Base-by-base conservation (phyloP, 2,113 vertebrate species). In the Colossoma macropomum region DNA sequence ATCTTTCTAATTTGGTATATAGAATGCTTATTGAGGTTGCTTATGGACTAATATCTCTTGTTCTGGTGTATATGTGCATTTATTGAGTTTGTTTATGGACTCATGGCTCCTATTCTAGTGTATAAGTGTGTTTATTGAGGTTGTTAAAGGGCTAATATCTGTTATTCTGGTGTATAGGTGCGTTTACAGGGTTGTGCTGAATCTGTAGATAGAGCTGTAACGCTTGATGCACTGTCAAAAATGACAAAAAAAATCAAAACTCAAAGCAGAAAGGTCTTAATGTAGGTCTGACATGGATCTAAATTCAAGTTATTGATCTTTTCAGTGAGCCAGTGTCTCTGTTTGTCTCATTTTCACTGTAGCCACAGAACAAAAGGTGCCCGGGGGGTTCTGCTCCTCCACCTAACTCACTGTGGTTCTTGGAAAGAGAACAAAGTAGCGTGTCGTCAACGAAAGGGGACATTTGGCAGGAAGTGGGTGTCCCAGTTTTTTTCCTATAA, bases 361-460 rank as follows among this genome's bases (percentile, higher is more conserved):
- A 34, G 41, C 48, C 56, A 30, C 23, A 19, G 27, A 54, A 73
- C 23, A 10, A n/a, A 76, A 3, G 25, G 70, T 45, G 32, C 54
- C 69, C 56, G 23, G 11, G 66, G 73, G 54, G 16, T 45, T 15
- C 32, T 66, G 11, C 19, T 83, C 54, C 45, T 28, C 54, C 34
- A 50, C 32, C 21, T 23, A n/a, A 56, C 68, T 7, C 72, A 48
- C 23, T 68, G 82, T 81, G 19, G 60, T 78, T 84, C 69, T 34
- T 84, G 69, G 68, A 84, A 81, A 81, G 69, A 70, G 48, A 77
- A 68, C 32, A 38, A 59, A 72, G 21, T 56, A 56, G 56, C 38
- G 25, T 15, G 21, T 28, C 75, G 60, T 62, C 41, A 66, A 4
- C 41, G 23, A 50, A 69, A 68, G 28, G 75, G 63, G 41, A 71